Conservation (phyloP, 2,888 invertebrate species). For the Sclerodermus sp. region DNA sequence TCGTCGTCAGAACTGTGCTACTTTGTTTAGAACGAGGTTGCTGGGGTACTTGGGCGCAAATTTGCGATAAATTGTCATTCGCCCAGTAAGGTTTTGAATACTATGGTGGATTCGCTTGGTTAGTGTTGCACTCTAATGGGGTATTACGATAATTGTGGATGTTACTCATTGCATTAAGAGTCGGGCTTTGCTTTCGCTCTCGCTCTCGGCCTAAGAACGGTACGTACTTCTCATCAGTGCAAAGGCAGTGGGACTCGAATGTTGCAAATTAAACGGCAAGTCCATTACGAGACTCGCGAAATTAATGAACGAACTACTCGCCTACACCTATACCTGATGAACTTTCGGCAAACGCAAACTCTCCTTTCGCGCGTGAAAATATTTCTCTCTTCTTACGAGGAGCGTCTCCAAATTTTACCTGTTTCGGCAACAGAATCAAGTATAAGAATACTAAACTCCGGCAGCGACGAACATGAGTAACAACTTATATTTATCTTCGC, state of each 20-base stretch:
- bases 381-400: too few species aligned
- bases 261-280: background rate
- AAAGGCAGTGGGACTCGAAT: conserved; percentile 1
- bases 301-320: conserved; percentile 1
- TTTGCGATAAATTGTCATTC: conserved; percentile 21
- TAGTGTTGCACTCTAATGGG: conserved; percentile 19
- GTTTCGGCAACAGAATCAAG: too few species aligned
- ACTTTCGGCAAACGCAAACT: background rate
- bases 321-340: too few species aligned
- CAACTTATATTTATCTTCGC: too few species aligned
- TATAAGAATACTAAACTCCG: too few species aligned
- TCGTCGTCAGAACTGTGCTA: too few species aligned
- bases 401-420: too few species aligned
- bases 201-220: conserved; percentile 6
- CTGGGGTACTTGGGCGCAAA: too few species aligned
- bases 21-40: too few species aligned
- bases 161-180: conserved; percentile 28
- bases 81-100: conserved; percentile 13
- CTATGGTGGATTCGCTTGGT: conserved; percentile 13
- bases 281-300: conserved; percentile 1
- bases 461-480: too few species aligned
- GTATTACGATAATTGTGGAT: conserved; percentile 30
- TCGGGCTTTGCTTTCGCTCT: conserved; percentile 18
- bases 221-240: background rate
- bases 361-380: too few species aligned